A percentile compares a stretch with the other conserved stretches of the same genome.
phyloP scores from a whole-genome alignment of 53 echinoderm and acorn worm species.

The Temnopleurus reevesii region DNA sequence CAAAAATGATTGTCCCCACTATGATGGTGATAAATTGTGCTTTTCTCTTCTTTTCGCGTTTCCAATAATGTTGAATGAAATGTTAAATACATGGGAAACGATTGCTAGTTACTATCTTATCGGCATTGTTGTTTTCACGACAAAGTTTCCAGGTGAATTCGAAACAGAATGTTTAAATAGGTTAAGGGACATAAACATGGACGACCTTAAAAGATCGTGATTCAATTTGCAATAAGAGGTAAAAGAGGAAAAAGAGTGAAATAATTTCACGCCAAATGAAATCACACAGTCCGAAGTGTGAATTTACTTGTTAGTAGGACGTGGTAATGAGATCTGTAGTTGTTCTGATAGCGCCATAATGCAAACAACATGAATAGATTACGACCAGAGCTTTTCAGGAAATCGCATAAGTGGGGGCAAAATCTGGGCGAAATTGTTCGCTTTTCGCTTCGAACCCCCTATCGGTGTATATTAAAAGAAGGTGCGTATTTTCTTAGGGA shows the following conservation, averaged over 20 bases:
- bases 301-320: constrained; percentile 12
- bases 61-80: no score
- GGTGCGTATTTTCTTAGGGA: constrained; percentile 56
- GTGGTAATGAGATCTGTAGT: constrained; percentile 43
- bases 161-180: constrained; percentile 16
- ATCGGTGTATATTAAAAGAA: constrained; percentile 47
- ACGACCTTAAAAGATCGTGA: constrained; percentile 13
- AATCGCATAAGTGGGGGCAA: constrained; percentile 49
- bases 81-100: no score
- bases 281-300: constrained; percentile 13
- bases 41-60: no score
- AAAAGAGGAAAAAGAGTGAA: not conserved
- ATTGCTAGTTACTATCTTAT: no score
- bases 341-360: constrained; percentile 5
- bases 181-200: no score
- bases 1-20: no score
- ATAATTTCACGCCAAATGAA: not conserved
- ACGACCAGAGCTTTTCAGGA: constrained; percentile 19
- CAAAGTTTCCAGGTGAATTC: not conserved
- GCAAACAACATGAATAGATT: constrained; percentile 47
- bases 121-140: constrained; percentile 15
- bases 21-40: no score
- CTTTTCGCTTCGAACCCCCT: not conserved
- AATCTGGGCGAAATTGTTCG: constrained; percentile 30
- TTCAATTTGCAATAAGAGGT: not conserved